A percentile compares a stretch with the other conserved stretches of the same genome.
These are phyloP conservation scores for Alligator mississippiensis DNA, from an alignment of 2,113 vertebrate genomes.

Conservation along the genomic window DNA sequence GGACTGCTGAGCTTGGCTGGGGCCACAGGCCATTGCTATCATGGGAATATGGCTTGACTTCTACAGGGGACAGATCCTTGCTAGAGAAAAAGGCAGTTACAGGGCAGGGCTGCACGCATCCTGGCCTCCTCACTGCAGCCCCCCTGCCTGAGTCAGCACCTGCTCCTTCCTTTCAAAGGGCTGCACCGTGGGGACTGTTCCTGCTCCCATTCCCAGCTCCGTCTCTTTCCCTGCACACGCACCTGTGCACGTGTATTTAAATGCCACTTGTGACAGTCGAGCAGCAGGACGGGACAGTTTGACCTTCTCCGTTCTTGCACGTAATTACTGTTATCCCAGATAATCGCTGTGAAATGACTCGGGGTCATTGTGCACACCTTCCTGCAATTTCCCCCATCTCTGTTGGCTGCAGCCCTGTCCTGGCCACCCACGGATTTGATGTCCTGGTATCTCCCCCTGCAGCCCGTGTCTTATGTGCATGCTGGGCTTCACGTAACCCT, in stretches of 20 bases:
- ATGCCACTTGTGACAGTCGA: background rate
- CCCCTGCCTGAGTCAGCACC: background rate
- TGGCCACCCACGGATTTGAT: background rate
- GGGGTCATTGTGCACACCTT: slow-evolving; percentile 28
- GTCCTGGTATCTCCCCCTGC: background rate
- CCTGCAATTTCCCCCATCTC: slow-evolving; percentile 50
- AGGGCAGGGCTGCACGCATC: background rate
- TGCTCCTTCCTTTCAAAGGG: background rate
- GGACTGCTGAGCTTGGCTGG: background rate
- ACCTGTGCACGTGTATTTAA: background rate
- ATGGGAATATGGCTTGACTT: too few species aligned
- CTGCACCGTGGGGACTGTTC: background rate
- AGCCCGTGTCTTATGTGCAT: background rate
- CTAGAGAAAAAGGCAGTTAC: background rate
- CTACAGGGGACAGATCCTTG: background rate
- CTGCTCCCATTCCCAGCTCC: background rate
- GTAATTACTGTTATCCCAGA: slow-evolving; percentile 67
- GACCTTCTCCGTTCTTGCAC: slow-evolving; percentile 67
- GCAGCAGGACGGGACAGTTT: background rate
- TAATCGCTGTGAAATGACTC: slow-evolving; percentile 55
- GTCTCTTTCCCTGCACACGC: background rate
- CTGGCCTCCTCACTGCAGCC: background rate
- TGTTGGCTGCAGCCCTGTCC: background rate
- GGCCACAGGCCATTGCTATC: too few species aligned
- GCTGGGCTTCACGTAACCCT: background rate